Evolutionary conservation across 2,113 vertebrate genomes (phyloP).

Genomic region (Caloenas nicobarica): DNA sequence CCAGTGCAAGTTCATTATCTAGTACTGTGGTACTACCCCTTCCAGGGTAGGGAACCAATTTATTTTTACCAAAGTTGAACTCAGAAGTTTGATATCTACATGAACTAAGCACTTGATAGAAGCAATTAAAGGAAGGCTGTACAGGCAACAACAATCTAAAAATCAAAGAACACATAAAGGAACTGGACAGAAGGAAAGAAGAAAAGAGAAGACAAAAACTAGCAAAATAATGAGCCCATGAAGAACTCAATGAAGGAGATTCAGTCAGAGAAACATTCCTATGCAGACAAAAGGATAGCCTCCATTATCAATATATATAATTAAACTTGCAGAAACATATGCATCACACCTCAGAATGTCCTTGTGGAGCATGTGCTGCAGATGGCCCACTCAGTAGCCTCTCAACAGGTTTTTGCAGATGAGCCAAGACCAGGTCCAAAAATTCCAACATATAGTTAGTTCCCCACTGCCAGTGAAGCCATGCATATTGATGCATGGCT

Average conservation of each 20-base stretch:
- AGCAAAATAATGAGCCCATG: not conserved
- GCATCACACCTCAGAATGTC: not conserved
- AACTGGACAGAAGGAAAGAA: not conserved
- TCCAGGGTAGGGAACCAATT: not conserved
- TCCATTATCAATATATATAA: not conserved
- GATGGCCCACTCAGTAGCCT: not conserved
- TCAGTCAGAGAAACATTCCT: not conserved
- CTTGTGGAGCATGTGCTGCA: not conserved
- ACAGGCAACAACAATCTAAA: not conserved
- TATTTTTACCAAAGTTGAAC: conserved; percentile 27
- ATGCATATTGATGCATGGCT: accelerated
- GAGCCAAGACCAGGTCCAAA: not conserved
- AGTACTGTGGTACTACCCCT: not conserved
- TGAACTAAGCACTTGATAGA: not conserved
- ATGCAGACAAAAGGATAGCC: not conserved
- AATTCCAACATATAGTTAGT: not conserved
- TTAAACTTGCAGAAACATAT: not conserved
- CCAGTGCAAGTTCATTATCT: not conserved
- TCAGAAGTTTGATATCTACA: not conserved
- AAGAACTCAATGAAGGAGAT: not conserved
- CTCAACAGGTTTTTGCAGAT: not conserved
- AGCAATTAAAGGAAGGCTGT: conserved; percentile 12
- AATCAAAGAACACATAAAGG: not conserved
- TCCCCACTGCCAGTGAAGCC: not conserved
- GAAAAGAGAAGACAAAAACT: not conserved